Base-by-base conservation (phyloP, 2,888 invertebrate genomes). In the Tipula vernalis region DNA sequence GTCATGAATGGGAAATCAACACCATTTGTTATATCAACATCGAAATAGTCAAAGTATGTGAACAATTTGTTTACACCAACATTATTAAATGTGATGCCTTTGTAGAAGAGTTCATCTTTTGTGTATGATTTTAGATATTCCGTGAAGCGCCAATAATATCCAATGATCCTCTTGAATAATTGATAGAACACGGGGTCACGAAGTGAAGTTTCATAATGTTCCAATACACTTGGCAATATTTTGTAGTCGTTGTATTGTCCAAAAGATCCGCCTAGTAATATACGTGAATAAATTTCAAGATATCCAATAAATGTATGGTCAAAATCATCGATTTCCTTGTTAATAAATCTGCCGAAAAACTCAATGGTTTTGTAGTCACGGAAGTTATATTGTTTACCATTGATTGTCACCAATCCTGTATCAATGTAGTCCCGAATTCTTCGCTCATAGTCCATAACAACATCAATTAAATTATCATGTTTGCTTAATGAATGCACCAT, bases 141-240 rank as follows among this genome's bases (percentile, higher is more conserved):
- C 88, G 94, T 93, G 93, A 94, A 95, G 87, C 91, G 90, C 86
- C 92, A 91, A 93, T 95, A 95, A 86, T 95, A 91, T 51, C 92
- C 90, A 41, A 93, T 90, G 88, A 95, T 92, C 88, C 93, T 93
- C 89, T 94, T 94, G 93, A 92, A 93, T 87, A 95, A 92, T 90
- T 94, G 93, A 91, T 94, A 96, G 92, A 95, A 95, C 42, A 94
- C 94, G 6, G 95, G 95, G 89, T 96, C 96, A 87, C 95, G 93
- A 28, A 94, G 91, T 6, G 93, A 92, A 8, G 95, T 95, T 89
- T 94, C 94, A 89, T 93, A 93, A 89, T 95, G 93, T 89, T 95
- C 94, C 88, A 95, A 90, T 8, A 92, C 93, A n/a, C 95, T 94
- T 51, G 95, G 95, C 0, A 92, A 91, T 87, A 93, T 42, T 57